Conservation (phyloP, 2,113 vertebrate species). For the Corynorhinus townsendii region DNA sequence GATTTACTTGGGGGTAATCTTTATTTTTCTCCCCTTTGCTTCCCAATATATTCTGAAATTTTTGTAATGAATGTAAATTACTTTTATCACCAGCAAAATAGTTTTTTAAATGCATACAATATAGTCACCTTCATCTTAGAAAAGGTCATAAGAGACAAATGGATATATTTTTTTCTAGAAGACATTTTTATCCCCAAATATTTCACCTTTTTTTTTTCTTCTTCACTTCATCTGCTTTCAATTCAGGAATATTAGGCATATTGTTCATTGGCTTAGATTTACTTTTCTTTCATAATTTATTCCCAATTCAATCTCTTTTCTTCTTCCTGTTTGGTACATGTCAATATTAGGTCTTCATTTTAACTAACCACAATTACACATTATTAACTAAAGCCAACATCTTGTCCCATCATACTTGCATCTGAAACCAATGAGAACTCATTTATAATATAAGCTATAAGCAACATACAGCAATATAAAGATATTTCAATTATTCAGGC, state of each 20-base stretch:
- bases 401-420: not conserved
- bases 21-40: not conserved
- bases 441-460: not conserved
- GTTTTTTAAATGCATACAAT: not conserved
- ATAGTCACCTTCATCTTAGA: not conserved
- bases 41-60: not conserved
- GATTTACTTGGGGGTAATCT: not conserved
- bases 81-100: not conserved
- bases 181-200: not conserved
- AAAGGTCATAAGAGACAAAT: not conserved
- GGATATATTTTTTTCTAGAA: not conserved
- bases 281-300: constrained; percentile 5
- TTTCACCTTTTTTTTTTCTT: not conserved
- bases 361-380: not conserved
- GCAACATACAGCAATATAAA: not conserved
- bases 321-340: not conserved
- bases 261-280: not conserved
- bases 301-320: not conserved
- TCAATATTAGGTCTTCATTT: constrained; percentile 29
- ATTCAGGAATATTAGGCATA: not conserved
- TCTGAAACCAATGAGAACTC: not conserved
- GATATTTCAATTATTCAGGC: not conserved
- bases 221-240: not conserved
- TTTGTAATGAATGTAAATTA: not conserved
- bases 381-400: constrained; percentile 1